A percentile compares a stretch with the other conserved stretches of the same genome.
phyloP scores from a whole-genome alignment of 2,888 invertebrate species.

The Mallateleia sp. region DNA sequence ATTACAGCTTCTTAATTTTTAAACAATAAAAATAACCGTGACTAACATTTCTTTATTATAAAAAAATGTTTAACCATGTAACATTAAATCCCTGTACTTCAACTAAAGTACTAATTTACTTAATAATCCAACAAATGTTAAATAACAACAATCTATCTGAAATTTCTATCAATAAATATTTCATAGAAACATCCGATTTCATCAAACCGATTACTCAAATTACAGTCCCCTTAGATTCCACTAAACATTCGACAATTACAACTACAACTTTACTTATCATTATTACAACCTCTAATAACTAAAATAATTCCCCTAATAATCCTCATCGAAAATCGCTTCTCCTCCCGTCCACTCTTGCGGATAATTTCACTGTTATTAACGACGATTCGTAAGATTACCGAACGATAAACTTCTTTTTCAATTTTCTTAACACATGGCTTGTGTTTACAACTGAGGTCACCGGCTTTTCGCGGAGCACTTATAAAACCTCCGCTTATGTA shows the following conservation, averaged over 20 bases:
- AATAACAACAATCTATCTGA: too few species aligned
- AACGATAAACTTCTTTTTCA: constrained; percentile 29
- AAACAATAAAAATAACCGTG: too few species aligned
- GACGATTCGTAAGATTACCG: not conserved
- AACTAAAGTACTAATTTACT: too few species aligned
- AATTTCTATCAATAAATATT: too few species aligned
- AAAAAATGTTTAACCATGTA: too few species aligned
- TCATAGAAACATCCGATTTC: too few species aligned
- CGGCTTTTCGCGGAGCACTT: constrained; percentile 44
- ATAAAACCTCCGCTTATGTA: constrained; percentile 41
- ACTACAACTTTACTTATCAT: not conserved
- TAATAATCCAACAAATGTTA: too few species aligned
- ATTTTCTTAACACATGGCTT: constrained; percentile 25
- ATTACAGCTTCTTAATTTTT: too few species aligned
- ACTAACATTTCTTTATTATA: too few species aligned
- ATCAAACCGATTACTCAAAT: not conserved
- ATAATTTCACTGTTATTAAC: constrained; percentile 16
- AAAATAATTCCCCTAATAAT: not conserved
- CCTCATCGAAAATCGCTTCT: too few species aligned
- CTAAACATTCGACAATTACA: not conserved
- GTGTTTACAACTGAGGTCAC: constrained; percentile 65
- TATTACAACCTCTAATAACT: not conserved
- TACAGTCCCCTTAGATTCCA: not conserved
- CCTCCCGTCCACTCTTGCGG: not conserved
- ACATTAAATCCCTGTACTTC: too few species aligned